A percentile compares a stretch with the other conserved stretches of the same genome.
These are phyloP conservation scores for Philonicus albiceps DNA, from an alignment of 2,888 invertebrate genomes.

Conservation along the genomic window DNA sequence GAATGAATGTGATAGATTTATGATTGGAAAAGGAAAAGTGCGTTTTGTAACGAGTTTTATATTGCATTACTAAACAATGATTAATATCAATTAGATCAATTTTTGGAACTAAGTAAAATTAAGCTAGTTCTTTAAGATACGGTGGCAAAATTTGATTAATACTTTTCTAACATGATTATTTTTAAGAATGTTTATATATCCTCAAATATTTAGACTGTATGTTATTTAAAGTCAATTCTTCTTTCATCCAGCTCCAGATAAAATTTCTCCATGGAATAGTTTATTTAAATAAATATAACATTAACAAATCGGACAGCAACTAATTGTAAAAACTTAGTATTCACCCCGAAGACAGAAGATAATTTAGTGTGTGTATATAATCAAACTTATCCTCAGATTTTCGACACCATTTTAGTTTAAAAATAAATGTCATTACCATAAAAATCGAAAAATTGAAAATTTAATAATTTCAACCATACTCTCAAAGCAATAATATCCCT, in stretches of 20 bases:
- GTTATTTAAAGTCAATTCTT: not conserved
- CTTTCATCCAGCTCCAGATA: not conserved
- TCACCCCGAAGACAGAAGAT: conserved; percentile 44
- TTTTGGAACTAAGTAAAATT: not conserved
- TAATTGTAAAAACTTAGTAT: conserved; percentile 35
- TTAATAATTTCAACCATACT: not conserved
- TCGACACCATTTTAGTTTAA: conserved; percentile 1
- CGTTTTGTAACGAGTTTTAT: not conserved
- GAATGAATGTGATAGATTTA: not conserved
- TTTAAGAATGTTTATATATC: not conserved
- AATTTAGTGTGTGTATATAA: conserved; percentile 47
- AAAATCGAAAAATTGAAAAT: not conserved
- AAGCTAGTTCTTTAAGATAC: not conserved
- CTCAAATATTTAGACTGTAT: not conserved
- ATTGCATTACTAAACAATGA: not conserved
- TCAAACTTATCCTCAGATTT: conserved; percentile 16
- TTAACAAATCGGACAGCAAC: conserved; percentile 8
- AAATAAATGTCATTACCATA: conserved; percentile 3
- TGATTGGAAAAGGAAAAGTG: not conserved
- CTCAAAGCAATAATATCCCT: not conserved
- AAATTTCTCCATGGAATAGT: not conserved
- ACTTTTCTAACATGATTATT: not conserved
- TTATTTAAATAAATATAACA: not conserved
- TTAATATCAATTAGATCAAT: not conserved
- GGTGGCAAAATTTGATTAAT: not conserved